phyloP scores from a whole-genome alignment of 2,797 vertebrate species.

The Alcedo quadribrachys region DNA sequence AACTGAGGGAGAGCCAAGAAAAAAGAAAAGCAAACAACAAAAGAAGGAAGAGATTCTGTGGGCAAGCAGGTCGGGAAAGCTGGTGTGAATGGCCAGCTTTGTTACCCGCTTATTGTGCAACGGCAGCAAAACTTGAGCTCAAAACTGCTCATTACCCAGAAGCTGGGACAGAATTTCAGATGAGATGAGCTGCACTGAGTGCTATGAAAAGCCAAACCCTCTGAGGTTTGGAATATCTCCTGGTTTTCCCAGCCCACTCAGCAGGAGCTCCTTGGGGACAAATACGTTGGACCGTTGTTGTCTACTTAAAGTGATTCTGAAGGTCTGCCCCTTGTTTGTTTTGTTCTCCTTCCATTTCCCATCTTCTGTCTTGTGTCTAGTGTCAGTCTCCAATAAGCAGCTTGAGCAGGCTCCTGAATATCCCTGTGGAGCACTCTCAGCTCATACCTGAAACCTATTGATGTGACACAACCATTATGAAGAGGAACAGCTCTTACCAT shows the following conservation, averaged over 20 bases:
- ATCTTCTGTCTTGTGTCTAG: fast-evolving
- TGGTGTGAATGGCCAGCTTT: background rate
- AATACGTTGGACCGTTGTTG: background rate
- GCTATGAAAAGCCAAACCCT: background rate
- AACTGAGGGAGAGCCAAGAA: background rate
- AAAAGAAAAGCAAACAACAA: too few relatives aligned
- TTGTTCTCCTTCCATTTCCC: background rate
- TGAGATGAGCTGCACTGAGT: background rate
- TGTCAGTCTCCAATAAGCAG: background rate
- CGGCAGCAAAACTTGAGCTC: background rate
- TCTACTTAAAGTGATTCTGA: background rate
- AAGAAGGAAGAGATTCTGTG: background rate
- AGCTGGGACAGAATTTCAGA: background rate
- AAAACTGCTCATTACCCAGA: fast-evolving
- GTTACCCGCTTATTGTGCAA: fast-evolving
- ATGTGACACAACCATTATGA: background rate
- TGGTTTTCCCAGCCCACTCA: background rate
- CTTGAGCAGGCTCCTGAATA: background rate
- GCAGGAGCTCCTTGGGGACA: background rate
- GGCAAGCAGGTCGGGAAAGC: background rate
- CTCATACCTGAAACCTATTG: fast-evolving
- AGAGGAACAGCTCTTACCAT: slow-evolving; percentile 74
- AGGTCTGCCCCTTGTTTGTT: background rate
- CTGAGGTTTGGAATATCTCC: background rate
- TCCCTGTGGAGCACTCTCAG: background rate